Base-by-base conservation (phyloP, 2,888 invertebrate genomes). In the Caradrina clavipalpis region DNA sequence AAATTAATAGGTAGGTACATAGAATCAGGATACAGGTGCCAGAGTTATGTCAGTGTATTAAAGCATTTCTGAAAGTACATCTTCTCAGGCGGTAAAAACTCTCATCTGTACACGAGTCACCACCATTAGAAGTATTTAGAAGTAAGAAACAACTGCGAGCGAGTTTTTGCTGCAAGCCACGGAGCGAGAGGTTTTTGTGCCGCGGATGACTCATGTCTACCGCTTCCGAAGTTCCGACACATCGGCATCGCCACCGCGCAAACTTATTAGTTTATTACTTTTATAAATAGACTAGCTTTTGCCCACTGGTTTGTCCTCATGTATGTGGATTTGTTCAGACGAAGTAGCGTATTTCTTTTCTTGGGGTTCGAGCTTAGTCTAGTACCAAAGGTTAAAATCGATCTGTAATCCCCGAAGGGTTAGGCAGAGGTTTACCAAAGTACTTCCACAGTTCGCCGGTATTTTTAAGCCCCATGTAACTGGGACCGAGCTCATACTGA, bases 251-350 rank as follows among this genome's bases (percentile, higher is more conserved):
- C 45, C 21, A 50, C 80, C 13, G 64, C 58, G 61, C 66, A 50
- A 76, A 61, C 58, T 69, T 70, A 80, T 76, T 73, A 70, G 54
- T 65, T 76, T 80, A 76, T 73, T 68, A 69, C 47, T 66, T 71
- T 83, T 81, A 66, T 72, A 73, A 67, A 81, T 80, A 73, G 69
- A 73, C 35, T 8, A 35, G 8, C 35, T 35, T 35, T 35, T 35
- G 35, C 35, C 35, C 35, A 8, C 8, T 7, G 8, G 1, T 35
- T 35, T 5, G 7, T 7, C 7, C 31, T 7, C 35, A 8, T 8
- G 8, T 8, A 35, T 35, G 7, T 35, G 8, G 35, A 26, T 26
- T 26, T 26, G 2, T 4, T 2, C 26, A 4, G 26, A 4, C 26
- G 2, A 26, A 26, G 26, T n/a, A n/a, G n/a, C n/a, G n/a, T n/a